Evolutionary conservation across 2,797 vertebrate genomes (phyloP), one percentile per base, ranked within the genome.

Genomic region (Liparis tanakae): DNA sequence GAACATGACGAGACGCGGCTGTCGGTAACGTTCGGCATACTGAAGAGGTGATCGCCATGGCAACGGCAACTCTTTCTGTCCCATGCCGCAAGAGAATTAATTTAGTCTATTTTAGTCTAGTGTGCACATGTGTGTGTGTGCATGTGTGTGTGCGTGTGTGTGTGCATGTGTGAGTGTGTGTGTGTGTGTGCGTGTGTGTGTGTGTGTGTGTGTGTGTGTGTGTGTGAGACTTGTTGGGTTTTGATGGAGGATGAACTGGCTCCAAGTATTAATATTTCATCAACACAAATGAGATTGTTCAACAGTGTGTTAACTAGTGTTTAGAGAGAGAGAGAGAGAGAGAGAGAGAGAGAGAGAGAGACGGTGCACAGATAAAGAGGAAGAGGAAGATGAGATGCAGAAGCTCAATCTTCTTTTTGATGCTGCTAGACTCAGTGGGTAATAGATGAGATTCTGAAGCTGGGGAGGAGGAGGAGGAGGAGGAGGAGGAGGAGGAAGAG

Each of bases 391-490:
- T 30, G 81, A 82, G 85, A 92, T 91, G 89, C 93, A 89, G 92
- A 89, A 91, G 92, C 78, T 84, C 62, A 87, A 90, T 44, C 84
- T 87, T 64, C 46, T 17, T 94, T 89, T 94, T 89, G 85, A 87
- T 87, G 83, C 92, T 84, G 76, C 25, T 30, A 30, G 25, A 30
- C 25, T 30, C 25, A 30, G 25, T 30, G 25, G 92, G 90, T 92
- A 92, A 89, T 92, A 79, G 93, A 94, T 94, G 93, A 90, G 92
- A 94, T 94, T 94, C 92, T 89, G 90, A 87, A 90, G 94, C 88
- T 76, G 64, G 50, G 22, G 22, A 72, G 72, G 56, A 58, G 58
- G 33, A 20, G 4, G 34, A 10, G 25, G 18, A 30, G 25, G 25
- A 30, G 25, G 30, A 5, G 7, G 58, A 6, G 20, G 14, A 12